A percentile compares a stretch with the other conserved stretches of the same genome.
Evolutionary conservation across 2,888 invertebrate species (phyloP).

Genomic region (Argyresthia goedartella): DNA sequence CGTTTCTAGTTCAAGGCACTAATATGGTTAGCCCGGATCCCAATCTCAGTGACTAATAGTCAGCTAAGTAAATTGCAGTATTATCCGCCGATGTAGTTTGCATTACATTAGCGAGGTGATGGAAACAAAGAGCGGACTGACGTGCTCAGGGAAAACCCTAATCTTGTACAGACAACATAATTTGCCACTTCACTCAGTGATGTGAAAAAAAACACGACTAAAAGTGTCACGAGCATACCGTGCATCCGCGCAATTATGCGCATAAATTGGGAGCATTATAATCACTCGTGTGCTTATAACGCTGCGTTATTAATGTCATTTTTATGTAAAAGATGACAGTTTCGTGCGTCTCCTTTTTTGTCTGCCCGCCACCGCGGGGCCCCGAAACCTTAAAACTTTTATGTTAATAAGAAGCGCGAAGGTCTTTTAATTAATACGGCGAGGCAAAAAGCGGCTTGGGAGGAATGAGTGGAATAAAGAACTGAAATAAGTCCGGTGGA

Average conservation of each 20-base stretch:
- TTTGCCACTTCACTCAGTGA: constrained; percentile 1
- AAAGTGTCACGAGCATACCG: constrained; percentile 13
- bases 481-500: neutral
- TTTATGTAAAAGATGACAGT: constrained; percentile 5
- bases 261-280: constrained; percentile 11
- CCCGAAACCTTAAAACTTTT: constrained; percentile 1
- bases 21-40: neutral
- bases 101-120: neutral
- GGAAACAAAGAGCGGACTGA: neutral
- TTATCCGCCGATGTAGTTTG: too few species aligned
- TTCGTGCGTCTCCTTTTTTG: constrained; percentile 4
- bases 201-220: constrained; percentile 17
- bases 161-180: neutral
- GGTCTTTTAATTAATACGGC: constrained; percentile 5
- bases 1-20: constrained; percentile 2
- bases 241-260: constrained; percentile 10
- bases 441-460: neutral
- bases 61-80: neutral
- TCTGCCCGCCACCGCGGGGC: neutral
- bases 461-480: constrained; percentile 3
- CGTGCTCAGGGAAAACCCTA: neutral
- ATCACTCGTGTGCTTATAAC: constrained; percentile 6
- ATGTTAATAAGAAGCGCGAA: constrained; percentile 3
- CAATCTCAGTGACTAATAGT: neutral
- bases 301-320: constrained; percentile 5